Evolutionary conservation across 2,113 vertebrate species (phyloP), one percentile per base, ranked within the genome.

Genomic region (Galeopterus variegatus): DNA sequence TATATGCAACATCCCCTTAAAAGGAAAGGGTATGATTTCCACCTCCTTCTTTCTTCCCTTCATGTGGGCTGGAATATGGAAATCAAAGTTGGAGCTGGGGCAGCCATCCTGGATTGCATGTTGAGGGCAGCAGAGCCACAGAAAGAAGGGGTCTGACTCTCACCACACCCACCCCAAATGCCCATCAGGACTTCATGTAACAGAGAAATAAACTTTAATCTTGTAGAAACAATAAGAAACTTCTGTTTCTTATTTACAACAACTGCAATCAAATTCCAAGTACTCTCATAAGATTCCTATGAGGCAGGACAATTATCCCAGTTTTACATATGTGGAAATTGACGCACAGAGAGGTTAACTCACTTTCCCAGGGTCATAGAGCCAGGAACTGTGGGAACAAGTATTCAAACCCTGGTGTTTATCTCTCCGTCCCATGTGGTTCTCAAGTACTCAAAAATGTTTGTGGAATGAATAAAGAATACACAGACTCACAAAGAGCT

Each of bases 381-480:
- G 81, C 41, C 60, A 90, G 26, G 21, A 92, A 96, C 65, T 86
- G 81, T 1, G 31, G 58, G 65, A 88, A 62, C 19, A 79, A 84
- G 28, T 10, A 89, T 77, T 86, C 64, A 72, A 97, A 54, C 23
- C 31, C 50, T 82, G 24, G 23, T 58, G 14, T 62, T 21, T 56
- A 36, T 75, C 65, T 75, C 81, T 75, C 65, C 77, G 26, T 26
- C 17, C 90, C 90, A 45, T 31, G 15, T 58, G 36, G 83, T 33
- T 96, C 77, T 52, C 65, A 92, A 77, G 60, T 24, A 28, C 23
- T 85, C 41, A 93, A 60, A 88, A 88, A 62, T 64, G n/a, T 72
- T 24, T 96, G 60, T 65, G 50, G 58, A 79, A 73, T n/a, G 62
- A 93, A 80, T 33, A 95, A 77, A 67, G 33, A 91, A 93, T 13